Base-by-base conservation (phyloP, 2,797 vertebrate genomes). In the Labeo calbasu region DNA sequence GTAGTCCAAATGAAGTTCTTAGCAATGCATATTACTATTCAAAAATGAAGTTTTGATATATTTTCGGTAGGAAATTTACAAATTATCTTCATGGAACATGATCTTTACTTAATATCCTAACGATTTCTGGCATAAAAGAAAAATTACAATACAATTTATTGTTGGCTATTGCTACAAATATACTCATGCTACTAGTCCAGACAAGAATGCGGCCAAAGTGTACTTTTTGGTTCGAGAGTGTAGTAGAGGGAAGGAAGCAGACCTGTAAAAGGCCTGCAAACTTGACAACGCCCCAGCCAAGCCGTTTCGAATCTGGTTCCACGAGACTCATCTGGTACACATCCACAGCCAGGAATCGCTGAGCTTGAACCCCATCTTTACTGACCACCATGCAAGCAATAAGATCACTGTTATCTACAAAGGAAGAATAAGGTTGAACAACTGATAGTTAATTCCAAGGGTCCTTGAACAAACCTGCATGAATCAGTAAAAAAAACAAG, bases 271-370 rank as follows among this genome's bases (percentile, higher is more conserved):
- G 96, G 43, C 98, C 98, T 0, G 98, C 98, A 81, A 99, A 99
- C 87, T 99, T 99, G 82, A 99, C 98, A 0, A 99, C 97, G 14
- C 98, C 98, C 98, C 98, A 99, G 65, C 98, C 98, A 0, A 99
- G 96, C 19, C 98, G 96, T 90, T 97, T 98, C 86, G 95, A 92
- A 57, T 99, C 98, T 0, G 98, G 98, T 85, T 99, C 98, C 65
- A 99, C 98, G 86, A 99, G 92, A 89, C 97, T 99, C 98, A 99
- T 99, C 92, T 99, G 98, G 92, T 99, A 99, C 71, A 99, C 95
- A 50, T 99, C 98, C 0, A 99, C 98, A 8, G 98, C 96, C 71
- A 99, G 95, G 90, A 99, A 99, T 63, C 98, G 94, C 92, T 99
- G 98, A 78, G 97, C 96, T 90, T 98, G 97, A 84, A 95, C 90